These are phyloP conservation scores for Ictalurus furcatus DNA, from an alignment of 2,113 vertebrate species.

Conservation along the genomic window DNA sequence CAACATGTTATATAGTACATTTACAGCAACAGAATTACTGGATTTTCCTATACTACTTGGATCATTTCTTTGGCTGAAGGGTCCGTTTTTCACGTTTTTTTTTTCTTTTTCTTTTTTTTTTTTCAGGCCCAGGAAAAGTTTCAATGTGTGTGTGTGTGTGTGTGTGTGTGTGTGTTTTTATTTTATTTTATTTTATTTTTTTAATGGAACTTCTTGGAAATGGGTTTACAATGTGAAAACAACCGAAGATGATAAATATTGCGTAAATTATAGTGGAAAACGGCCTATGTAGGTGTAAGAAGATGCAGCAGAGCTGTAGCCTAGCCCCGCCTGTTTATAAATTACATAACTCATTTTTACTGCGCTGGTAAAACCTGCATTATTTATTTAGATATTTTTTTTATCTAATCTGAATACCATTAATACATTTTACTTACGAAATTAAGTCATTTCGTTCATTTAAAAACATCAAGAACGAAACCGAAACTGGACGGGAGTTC, in stretches of 20 bases:
- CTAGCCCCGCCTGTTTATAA: background rate
- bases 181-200: background rate
- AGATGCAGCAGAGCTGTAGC: background rate
- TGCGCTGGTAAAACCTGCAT: background rate
- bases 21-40: background rate
- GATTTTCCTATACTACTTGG: background rate
- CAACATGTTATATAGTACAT: background rate
- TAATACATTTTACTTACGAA: background rate
- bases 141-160: background rate
- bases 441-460: background rate
- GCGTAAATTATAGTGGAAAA: background rate
- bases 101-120: background rate
- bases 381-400: background rate
- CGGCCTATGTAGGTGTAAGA: background rate
- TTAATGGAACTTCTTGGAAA: background rate
- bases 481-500: background rate
- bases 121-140: background rate
- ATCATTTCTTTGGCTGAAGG: background rate
- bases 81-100: background rate
- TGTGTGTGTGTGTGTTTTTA: background rate
- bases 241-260: background rate
- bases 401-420: no score
- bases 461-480: background rate
- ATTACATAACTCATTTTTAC: background rate
- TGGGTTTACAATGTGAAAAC: background rate